These are phyloP conservation scores for Drosophila mayaguana DNA, from an alignment of 2,888 invertebrate genomes.

Conservation along the genomic window DNA sequence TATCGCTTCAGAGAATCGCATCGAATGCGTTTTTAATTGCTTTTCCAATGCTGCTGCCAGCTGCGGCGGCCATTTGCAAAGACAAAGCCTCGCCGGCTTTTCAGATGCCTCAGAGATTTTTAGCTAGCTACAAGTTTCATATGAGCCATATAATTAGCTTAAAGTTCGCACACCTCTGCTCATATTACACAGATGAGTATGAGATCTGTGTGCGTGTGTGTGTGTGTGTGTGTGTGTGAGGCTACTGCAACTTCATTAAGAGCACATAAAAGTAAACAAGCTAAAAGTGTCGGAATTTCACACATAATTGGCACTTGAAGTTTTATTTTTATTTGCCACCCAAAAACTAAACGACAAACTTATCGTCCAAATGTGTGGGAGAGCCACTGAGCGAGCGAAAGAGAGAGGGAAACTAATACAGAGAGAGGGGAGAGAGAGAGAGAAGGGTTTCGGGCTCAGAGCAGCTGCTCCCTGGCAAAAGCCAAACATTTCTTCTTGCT, in stretches of 20 bases:
- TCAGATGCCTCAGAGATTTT: constrained; percentile 13
- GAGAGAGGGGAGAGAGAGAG: not conserved
- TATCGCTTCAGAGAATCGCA: constrained; percentile 55
- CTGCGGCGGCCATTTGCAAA: constrained; percentile 43
- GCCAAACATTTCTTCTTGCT: constrained; percentile 48
- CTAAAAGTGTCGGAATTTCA: constrained; percentile 79
- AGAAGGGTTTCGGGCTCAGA: constrained; percentile 32
- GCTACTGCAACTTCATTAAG: constrained; percentile 74
- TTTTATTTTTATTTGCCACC: constrained; percentile 71
- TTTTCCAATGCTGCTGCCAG: constrained; percentile 46
- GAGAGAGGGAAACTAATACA: not conserved
- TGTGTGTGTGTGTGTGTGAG: constrained; percentile 18
- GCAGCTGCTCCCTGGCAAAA: constrained; percentile 64
- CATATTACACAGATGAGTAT: constrained; percentile 14
- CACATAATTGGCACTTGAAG: constrained; percentile 80
- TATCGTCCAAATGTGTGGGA: constrained; percentile 61
- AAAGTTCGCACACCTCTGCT: constrained; percentile 32
- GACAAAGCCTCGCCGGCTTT: constrained; percentile 23
- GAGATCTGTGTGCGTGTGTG: not conserved
- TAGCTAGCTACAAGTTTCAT: constrained; percentile 21
- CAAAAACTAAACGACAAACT: constrained; percentile 74
- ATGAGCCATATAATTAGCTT: constrained; percentile 37
- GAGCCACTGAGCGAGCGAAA: constrained; percentile 5
- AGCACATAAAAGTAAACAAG: constrained; percentile 77
- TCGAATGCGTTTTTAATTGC: constrained; percentile 77